A percentile compares a stretch with the other conserved stretches of the same genome.
Conservation (phyloP, 2,113 vertebrate species). For the Mobula hypostoma region DNA sequence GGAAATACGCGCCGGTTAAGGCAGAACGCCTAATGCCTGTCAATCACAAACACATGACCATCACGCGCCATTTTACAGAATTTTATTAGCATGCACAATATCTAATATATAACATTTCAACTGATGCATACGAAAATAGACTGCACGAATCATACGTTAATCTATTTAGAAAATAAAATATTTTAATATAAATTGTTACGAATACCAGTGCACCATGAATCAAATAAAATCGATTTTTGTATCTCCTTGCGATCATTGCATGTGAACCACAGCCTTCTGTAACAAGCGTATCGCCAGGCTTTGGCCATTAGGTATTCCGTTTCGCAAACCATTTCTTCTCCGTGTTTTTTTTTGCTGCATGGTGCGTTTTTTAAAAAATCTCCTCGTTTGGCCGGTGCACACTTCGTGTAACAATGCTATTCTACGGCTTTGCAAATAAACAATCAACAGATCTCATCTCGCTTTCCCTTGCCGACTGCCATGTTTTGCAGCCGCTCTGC, state of each 20-base stretch:
- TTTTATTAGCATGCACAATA: slow-evolving; percentile 22
- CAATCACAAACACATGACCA: slow-evolving; percentile 35
- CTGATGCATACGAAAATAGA: neutral
- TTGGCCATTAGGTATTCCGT: slow-evolving; percentile 8
- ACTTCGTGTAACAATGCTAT: neutral
- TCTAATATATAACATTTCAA: neutral
- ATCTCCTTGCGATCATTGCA: slow-evolving; percentile 13
- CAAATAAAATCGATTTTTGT: slow-evolving; percentile 35
- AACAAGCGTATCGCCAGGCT: neutral
- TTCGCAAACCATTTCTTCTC: slow-evolving; percentile 25
- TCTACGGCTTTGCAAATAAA: neutral
- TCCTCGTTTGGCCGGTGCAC: neutral
- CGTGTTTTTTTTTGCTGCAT: neutral
- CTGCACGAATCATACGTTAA: slow-evolving; percentile 7
- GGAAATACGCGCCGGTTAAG: neutral
- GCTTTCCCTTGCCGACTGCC: neutral
- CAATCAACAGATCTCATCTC: neutral
- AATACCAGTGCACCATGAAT: slow-evolving; percentile 33
- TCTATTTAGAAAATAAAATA: slow-evolving; percentile 13
- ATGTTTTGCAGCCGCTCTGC: slow-evolving; percentile 26
- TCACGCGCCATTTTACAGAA: slow-evolving; percentile 20
- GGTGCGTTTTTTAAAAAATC: neutral
- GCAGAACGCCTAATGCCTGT: neutral
- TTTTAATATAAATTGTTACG: slow-evolving; percentile 32
- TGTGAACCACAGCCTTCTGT: slow-evolving; percentile 7